A percentile compares a stretch with the other conserved stretches of the same genome.
These are phyloP conservation scores for Tachysurus vachellii DNA, from an alignment of 2,113 vertebrate species.

Conservation along the genomic window DNA sequence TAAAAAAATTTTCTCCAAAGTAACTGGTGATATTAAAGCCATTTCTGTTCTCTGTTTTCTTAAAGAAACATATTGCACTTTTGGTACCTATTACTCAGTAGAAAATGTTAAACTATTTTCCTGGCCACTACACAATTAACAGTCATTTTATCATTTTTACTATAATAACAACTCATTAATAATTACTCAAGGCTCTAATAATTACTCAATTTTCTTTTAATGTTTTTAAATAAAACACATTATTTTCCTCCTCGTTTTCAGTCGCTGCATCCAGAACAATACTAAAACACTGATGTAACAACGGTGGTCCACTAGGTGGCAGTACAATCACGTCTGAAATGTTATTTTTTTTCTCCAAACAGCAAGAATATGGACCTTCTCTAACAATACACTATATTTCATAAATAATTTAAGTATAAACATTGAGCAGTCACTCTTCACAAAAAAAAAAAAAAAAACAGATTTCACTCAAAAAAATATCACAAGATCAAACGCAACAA, in stretches of 20 bases:
- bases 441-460: constrained; percentile 82
- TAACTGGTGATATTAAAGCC: too few relatives aligned
- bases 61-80: background rate
- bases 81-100: background rate
- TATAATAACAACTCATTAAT: constrained; percentile 6
- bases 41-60: too few relatives aligned
- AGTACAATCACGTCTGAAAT: constrained; percentile 81
- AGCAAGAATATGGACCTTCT: constrained; percentile 80
- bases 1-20: too few relatives aligned
- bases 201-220: constrained; percentile 63
- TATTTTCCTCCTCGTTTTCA: constrained; percentile 59
- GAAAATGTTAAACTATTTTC: background rate
- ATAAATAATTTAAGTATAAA: constrained; percentile 94
- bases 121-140: background rate
- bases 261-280: constrained; percentile 63
- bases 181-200: constrained; percentile 34
- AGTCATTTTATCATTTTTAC: background rate
- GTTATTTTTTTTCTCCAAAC: constrained; percentile 72
- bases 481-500: constrained; percentile 65
- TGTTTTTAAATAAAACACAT: constrained; percentile 76
- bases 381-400: constrained; percentile 78
- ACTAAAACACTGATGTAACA: constrained; percentile 77
- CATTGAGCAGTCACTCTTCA: constrained; percentile 83
- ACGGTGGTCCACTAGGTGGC: constrained; percentile 78
- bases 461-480: constrained; percentile 71